A percentile compares a stretch with the other conserved stretches of the same genome.
These are phyloP conservation scores for Dicrurus megarhynchus DNA, from an alignment of 2,113 vertebrate genomes.

Conservation along the genomic window DNA sequence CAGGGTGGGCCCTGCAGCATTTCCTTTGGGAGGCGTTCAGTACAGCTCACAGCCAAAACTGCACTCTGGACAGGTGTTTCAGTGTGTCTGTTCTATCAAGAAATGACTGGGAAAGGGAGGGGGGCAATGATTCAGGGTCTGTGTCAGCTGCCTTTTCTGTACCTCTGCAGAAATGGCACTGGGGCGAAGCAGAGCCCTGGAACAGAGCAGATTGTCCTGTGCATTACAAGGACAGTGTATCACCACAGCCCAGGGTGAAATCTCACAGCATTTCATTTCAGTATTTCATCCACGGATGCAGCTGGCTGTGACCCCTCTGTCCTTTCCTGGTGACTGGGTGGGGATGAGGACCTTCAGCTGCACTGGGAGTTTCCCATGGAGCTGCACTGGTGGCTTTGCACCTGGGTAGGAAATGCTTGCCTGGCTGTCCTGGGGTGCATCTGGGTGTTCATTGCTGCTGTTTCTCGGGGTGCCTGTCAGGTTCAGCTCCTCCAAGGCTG, in stretches of 20 bases:
- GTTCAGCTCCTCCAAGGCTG: neutral
- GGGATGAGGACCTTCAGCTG: neutral
- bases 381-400: neutral
- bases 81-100: neutral
- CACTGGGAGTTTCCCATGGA: fast-evolving
- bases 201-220: neutral
- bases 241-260: neutral
- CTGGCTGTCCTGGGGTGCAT: neutral
- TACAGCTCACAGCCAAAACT: neutral
- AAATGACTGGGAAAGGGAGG: neutral
- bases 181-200: neutral
- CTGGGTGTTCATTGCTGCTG: neutral
- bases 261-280: neutral
- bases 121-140: neutral
- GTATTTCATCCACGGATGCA: neutral
- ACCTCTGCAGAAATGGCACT: neutral
- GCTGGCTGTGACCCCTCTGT: neutral
- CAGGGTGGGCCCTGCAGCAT: neutral
- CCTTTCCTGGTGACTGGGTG: neutral
- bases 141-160: neutral
- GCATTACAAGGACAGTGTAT: neutral
- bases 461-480: neutral
- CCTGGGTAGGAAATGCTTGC: neutral
- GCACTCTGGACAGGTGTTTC: neutral
- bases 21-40: neutral